Evolutionary conservation across 92 coral and sea anemone species (phyloP).

Genomic region (Zoanthus sansibaricus): DNA sequence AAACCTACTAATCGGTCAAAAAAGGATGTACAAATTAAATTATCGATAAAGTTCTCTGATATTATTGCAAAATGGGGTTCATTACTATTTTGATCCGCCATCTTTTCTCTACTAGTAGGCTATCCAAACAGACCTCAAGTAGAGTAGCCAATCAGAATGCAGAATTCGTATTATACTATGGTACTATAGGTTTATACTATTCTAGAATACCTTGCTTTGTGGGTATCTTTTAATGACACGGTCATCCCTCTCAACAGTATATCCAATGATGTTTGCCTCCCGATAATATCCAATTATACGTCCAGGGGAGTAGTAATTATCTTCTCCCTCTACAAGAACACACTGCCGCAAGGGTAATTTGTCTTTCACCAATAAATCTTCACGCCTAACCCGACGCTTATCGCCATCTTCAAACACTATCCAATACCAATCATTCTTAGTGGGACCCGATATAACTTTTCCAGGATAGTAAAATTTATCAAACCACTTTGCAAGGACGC

Average conservation of each 20-base stretch:
- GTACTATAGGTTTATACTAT: no score
- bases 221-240: constrained; percentile 69
- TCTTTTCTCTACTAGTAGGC: no score
- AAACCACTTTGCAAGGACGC: constrained; percentile 93
- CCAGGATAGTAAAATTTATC: constrained; percentile 94
- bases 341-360: constrained; percentile 80
- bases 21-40: no score
- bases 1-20: no score
- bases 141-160: no score
- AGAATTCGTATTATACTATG: no score
- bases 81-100: no score
- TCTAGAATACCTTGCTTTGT: constrained; percentile 67
- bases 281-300: constrained; percentile 82
- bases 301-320: constrained; percentile 81
- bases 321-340: constrained; percentile 86
- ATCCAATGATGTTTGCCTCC: constrained; percentile 71
- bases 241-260: constrained; percentile 72
- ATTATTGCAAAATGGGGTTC: no score
- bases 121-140: no score
- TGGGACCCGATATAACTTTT: constrained; percentile 59
- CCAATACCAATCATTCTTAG: constrained; percentile 61
- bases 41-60: no score
- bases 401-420: constrained; percentile 94
- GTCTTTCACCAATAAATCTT: constrained; percentile 74
- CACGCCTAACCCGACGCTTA: constrained; percentile 68